Base-by-base conservation (phyloP, 2,888 invertebrate species). In the Cactoblastis cactorum region DNA sequence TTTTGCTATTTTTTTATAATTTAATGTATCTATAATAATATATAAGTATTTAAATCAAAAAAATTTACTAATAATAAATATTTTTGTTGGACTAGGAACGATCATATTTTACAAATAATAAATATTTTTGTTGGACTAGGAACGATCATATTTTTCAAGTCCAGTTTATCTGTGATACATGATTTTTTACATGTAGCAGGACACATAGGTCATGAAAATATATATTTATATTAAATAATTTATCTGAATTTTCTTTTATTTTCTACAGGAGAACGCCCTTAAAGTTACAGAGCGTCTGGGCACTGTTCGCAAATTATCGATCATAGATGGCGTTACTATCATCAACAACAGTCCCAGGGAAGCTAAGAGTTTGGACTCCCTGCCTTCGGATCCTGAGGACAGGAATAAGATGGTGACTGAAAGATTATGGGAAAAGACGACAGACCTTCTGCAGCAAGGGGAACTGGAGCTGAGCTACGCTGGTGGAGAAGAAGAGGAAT, bases 181-280 rank as follows among this genome's bases (percentile, higher is more conserved):
- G n/a, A n/a, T n/a, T n/a, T n/a, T n/a, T n/a, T n/a, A n/a, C n/a
- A n/a, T n/a, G n/a, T n/a, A n/a, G n/a, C n/a, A n/a, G n/a, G n/a
- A n/a, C n/a, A n/a, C n/a, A n/a, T n/a, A n/a, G n/a, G n/a, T n/a
- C n/a, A n/a, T n/a, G n/a, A n/a, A n/a, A n/a, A n/a, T n/a, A n/a
- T n/a, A n/a, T n/a, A n/a, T n/a, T n/a, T n/a, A n/a, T n/a, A n/a
- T n/a, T n/a, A n/a, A n/a, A n/a, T n/a, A n/a, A n/a, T 22, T 22
- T 3, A 22, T 22, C 22, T 22, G 3, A 22, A n/a, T n/a, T 22
- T 22, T 5, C 22, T 39, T 41, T 54, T 22, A 55, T 46, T 52
- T 62, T 58, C 57, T 59, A 17, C 71, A 89, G 89, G 89, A 89
- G 63, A 80, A 86, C 51, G 87, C 84, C 0, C 65, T 87, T 0